These are phyloP conservation scores for Drosophila mercatorum DNA, from an alignment of 2,888 invertebrate species.

Conservation along the genomic window DNA sequence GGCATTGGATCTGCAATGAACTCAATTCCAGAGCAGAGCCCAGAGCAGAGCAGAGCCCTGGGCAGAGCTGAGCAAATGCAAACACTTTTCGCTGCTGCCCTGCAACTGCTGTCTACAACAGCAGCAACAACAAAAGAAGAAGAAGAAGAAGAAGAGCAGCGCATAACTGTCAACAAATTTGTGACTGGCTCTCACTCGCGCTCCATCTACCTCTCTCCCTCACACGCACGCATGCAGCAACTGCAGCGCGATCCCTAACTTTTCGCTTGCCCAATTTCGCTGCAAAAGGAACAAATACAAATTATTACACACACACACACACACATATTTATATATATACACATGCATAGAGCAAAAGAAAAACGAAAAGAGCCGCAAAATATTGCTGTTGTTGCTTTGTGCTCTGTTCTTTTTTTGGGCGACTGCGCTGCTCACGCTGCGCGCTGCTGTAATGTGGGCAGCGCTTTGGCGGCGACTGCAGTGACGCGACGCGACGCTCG, in stretches of 20 bases:
- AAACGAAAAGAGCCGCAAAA: conserved; percentile 31
- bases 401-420: conserved; percentile 34
- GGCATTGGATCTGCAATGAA: conserved; percentile 54
- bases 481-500: conserved; percentile 35
- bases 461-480: conserved; percentile 27
- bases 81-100: conserved; percentile 41
- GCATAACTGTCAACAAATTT: conserved; percentile 58
- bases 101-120: conserved; percentile 12
- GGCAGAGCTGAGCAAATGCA: conserved; percentile 31
- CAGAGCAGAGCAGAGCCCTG: conserved; percentile 29
- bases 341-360: conserved; percentile 15
- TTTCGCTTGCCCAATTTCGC: conserved; percentile 24
- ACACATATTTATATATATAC: neutral
- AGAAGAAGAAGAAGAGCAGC: neutral
- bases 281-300: conserved; percentile 3
- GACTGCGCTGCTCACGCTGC: conserved; percentile 52
- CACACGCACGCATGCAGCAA: neutral
- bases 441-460: conserved; percentile 45
- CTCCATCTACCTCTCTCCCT: neutral
- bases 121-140: conserved; percentile 1
- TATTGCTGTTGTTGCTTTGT: neutral
- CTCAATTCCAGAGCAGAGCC: conserved; percentile 55
- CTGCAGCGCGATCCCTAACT: conserved; percentile 18
- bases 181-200: neutral
- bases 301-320: neutral